Conservation (phyloP, 23 tunicate genomes). For the Trididemnum miniatum region DNA sequence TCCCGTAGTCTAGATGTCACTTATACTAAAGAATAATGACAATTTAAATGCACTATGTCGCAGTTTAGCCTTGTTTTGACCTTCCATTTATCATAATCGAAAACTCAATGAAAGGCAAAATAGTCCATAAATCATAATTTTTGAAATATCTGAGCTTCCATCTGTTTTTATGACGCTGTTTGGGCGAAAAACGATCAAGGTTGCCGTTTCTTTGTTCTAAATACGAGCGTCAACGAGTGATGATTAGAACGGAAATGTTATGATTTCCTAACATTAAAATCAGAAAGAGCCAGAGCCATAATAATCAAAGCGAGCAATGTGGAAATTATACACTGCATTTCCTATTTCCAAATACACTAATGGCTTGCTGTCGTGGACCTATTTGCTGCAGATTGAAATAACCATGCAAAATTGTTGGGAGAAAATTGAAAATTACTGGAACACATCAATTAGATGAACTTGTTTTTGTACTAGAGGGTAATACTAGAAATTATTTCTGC, state of each 20-base stretch:
- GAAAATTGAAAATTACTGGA: not conserved
- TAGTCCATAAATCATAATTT: constrained; percentile 1
- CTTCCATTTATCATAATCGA: constrained; percentile 10
- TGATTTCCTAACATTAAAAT: constrained; percentile 25
- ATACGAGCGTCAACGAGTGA: no score
- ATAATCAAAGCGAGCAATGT: constrained; percentile 3
- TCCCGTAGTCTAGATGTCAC: no score
- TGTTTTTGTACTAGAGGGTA: no score
- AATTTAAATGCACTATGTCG: not conserved
- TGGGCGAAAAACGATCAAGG: no score
- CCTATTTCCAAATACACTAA: constrained; percentile 9
- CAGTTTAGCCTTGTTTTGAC: not conserved
- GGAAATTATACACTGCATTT: constrained; percentile 37
- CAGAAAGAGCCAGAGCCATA: no score
- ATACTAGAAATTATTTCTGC: no score
- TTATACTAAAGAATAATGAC: no score
- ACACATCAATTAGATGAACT: no score
- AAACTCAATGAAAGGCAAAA: not conserved
- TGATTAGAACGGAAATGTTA: constrained; percentile 25
- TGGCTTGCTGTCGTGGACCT: constrained; percentile 3
- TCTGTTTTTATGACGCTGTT: no score
- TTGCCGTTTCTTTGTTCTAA: no score
- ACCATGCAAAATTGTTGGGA: not conserved
- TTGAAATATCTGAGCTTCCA: not conserved
- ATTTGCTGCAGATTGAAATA: not conserved